Evolutionary conservation across 1,140 invertebrate genomes (phyloP).

Genomic region (Aphaenogaster rudis): DNA sequence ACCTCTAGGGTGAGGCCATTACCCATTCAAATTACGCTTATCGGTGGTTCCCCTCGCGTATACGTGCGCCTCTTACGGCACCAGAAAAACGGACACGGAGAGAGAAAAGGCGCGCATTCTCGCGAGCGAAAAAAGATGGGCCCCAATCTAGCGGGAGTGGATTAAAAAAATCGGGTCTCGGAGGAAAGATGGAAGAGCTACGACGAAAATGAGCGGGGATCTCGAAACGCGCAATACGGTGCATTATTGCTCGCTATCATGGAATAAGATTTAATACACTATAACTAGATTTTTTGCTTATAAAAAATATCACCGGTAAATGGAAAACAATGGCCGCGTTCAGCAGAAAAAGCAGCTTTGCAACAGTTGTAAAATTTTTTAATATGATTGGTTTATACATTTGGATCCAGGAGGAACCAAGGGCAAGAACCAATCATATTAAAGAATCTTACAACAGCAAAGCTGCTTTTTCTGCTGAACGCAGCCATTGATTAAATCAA

Average conservation of each 20-base stretch:
- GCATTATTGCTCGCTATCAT: neutral
- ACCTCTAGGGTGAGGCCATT: constrained; percentile 78
- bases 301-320: neutral
- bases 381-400: no score
- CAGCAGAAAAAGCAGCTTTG: no score
- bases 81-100: constrained; percentile 68
- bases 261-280: neutral
- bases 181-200: constrained; percentile 15
- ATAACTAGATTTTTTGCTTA: neutral
- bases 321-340: no score
- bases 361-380: no score
- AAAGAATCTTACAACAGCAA: no score
- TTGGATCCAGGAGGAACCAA: no score
- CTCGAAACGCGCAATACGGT: neutral
- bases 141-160: neutral
- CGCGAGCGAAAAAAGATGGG: constrained; percentile 19
- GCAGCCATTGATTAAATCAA: neutral
- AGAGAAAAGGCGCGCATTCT: constrained; percentile 43
- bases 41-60: constrained; percentile 71
- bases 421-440: no score
- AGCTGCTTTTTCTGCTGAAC: no score
- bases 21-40: constrained; percentile 84
- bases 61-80: constrained; percentile 74
- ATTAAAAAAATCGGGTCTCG: constrained; percentile 35
- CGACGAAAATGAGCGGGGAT: neutral